Conservation (phyloP, 2,797 vertebrate species). For the Fringilla coelebs region DNA sequence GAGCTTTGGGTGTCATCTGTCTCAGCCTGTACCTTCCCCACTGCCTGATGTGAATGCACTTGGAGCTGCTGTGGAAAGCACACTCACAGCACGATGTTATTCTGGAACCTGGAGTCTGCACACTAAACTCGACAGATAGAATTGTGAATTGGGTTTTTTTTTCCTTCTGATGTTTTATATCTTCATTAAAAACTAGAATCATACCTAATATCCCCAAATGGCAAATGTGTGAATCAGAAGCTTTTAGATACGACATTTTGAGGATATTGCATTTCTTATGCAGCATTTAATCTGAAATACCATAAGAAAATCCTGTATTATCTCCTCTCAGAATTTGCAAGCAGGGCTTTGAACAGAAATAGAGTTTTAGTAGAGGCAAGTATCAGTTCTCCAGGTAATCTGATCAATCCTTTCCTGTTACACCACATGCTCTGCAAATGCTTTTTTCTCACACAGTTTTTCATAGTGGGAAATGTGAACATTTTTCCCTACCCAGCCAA, state of each 20-base stretch:
- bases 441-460: background rate
- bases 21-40: background rate
- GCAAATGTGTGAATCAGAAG: background rate
- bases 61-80: background rate
- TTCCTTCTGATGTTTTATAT: background rate
- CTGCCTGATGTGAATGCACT: background rate
- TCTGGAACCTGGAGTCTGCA: background rate
- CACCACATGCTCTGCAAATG: background rate
- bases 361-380: slow-evolving; percentile 11
- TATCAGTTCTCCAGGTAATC: slow-evolving; percentile 45
- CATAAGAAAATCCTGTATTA: slow-evolving; percentile 13
- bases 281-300: slow-evolving; percentile 18
- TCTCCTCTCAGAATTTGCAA: slow-evolving; percentile 13
- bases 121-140: background rate
- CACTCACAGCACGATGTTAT: background rate
- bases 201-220: background rate
- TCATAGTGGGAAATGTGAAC: background rate
- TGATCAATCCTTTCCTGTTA: slow-evolving; percentile 23
- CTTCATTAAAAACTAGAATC: background rate
- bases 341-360: slow-evolving; percentile 31
- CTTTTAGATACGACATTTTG: background rate
- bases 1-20: background rate
- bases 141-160: background rate
- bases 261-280: background rate
- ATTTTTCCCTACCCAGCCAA: background rate